These are phyloP conservation scores for Pagetopsis macropterus DNA, from an alignment of 2,797 vertebrate genomes.

Conservation along the genomic window DNA sequence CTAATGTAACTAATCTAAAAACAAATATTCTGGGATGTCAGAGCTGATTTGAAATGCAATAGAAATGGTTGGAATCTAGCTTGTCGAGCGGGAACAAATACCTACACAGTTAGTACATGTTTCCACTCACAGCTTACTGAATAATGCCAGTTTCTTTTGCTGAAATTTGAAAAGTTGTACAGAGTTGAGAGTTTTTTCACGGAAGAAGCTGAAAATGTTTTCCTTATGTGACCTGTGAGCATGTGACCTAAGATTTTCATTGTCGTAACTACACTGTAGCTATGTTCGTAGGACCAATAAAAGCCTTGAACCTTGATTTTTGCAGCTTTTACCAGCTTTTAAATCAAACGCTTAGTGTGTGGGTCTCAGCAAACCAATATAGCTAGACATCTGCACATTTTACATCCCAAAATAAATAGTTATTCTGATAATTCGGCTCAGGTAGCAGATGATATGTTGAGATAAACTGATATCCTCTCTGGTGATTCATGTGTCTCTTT, in stretches of 20 bases:
- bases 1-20: neutral
- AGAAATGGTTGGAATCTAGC: neutral
- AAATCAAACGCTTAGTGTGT: neutral
- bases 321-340: neutral
- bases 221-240: too few species aligned
- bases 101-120: too few species aligned
- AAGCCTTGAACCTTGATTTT: too few species aligned
- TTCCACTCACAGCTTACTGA: neutral
- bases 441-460: neutral
- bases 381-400: neutral
- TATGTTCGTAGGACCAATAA: too few species aligned
- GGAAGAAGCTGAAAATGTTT: neutral
- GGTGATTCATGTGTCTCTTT: neutral
- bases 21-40: neutral
- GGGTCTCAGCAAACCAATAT: neutral
- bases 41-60: neutral
- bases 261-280: too few species aligned
- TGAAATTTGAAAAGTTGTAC: neutral
- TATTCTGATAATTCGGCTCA: neutral
- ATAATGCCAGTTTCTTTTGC: neutral
- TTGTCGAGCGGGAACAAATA: neutral
- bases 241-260: too few species aligned
- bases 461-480: slow-evolving; percentile 1
- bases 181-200: neutral
- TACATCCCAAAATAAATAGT: neutral